phyloP scores from a whole-genome alignment of 2,888 invertebrate genomes.

The Maniola hyperantus region DNA sequence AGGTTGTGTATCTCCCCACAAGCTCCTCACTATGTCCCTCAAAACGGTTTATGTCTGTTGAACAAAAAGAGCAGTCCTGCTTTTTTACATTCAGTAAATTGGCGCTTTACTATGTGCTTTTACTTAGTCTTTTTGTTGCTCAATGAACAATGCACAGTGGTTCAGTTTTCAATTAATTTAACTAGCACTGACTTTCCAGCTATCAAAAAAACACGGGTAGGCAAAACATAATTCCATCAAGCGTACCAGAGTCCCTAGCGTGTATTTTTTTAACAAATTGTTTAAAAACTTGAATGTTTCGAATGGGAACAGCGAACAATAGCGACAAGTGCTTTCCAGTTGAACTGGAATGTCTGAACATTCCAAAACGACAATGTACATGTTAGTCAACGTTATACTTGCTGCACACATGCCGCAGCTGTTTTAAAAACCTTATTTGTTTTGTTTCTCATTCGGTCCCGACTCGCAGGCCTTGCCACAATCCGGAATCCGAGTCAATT shows the following conservation, averaged over 20 bases:
- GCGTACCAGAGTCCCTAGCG: constrained; percentile 2
- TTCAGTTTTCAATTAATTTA: background rate
- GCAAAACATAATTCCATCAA: background rate
- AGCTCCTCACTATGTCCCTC: too few species aligned
- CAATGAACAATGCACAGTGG: background rate
- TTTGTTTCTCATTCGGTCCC: constrained; percentile 46
- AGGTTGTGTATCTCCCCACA: too few species aligned
- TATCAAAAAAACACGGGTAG: background rate
- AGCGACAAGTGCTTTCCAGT: constrained; percentile 44
- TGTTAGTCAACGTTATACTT: constrained; percentile 50
- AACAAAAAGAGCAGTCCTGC: too few species aligned
- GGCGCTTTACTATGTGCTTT: too few species aligned
- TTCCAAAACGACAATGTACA: constrained; percentile 51
- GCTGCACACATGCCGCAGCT: constrained; percentile 50
- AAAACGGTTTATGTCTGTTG: too few species aligned
- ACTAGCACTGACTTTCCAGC: constrained; percentile 3
- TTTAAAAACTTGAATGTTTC: constrained; percentile 33
- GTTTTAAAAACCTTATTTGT: constrained; percentile 53
- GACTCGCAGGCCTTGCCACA: constrained; percentile 39
- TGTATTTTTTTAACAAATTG: constrained; percentile 21
- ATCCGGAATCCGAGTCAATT: constrained; percentile 40
- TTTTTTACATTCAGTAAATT: too few species aligned
- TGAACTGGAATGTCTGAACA: constrained; percentile 47
- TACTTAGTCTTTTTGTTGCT: background rate
- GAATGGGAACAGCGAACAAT: constrained; percentile 45